Base-by-base conservation (phyloP, 2,113 vertebrate species). In the Anthoscopus minutus region DNA sequence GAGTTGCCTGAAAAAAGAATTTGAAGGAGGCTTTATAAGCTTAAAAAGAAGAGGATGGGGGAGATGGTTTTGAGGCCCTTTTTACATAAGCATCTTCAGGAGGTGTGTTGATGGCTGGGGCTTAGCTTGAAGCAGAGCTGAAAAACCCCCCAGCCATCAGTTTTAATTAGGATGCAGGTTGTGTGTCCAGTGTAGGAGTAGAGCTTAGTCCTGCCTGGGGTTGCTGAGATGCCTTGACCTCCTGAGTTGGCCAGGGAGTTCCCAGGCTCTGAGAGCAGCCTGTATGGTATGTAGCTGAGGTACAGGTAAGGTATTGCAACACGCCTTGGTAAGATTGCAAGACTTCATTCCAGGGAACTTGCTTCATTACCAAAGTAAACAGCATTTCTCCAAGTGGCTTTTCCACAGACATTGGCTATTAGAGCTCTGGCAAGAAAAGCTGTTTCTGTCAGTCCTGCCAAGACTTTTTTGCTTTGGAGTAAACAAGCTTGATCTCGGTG, bases 371-470 rank as follows among this genome's bases (percentile, higher is more conserved):
- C 93, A 95, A 30, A 53, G 80, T 95, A 96, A 96, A 96, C 86
- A 94, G 76, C 6, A 2, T 17, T 91, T 88, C 76, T 70, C 71
- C 28, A 24, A 88, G 89, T 3, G 15, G 72, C 90, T 96, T 76
- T 92, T 96, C 92, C 88, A 40, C 79, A 95, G 82, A 53, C 60
- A 72, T 78, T 83, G 53, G 72, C 79, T 90, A 24, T 76, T 92
- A 48, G 60, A 47, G 44, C 85, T 84, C 88, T 96, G 94, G 89
- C 84, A 88, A 57, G 79, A 67, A 73, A 40, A 73, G 38, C 47
- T 96, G 95, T 96, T 95, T 93, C 91, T 96, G 33, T 92, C 67
- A 35, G 80, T 74, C 42, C 4, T 93, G 95, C 96, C 94, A 96
- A 78, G 69, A 27, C 38, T 69, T 88, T 87, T 87, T 67, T 94